phyloP scores from a whole-genome alignment of 2,797 vertebrate species.

The Tolypeutes matacus region DNA sequence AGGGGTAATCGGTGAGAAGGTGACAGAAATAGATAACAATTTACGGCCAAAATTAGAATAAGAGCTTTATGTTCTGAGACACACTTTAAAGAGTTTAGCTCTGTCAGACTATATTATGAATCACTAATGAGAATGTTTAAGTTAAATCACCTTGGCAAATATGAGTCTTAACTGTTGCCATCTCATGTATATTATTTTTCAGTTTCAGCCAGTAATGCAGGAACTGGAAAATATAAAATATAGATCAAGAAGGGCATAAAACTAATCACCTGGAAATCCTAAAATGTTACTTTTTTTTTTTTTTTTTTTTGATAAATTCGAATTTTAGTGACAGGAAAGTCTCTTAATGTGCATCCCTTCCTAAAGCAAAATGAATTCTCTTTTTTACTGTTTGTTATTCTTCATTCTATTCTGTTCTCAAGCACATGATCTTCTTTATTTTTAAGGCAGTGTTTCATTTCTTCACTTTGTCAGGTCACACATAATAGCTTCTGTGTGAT shows the following conservation, averaged over 20 bases:
- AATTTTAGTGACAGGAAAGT: slow-evolving; percentile 67
- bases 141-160: slow-evolving; percentile 68
- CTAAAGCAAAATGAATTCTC: slow-evolving; percentile 19
- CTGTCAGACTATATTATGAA: slow-evolving; percentile 48
- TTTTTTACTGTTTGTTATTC: slow-evolving; percentile 47
- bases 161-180: slow-evolving; percentile 34
- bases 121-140: slow-evolving; percentile 66
- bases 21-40: slow-evolving; percentile 73
- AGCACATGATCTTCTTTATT: slow-evolving; percentile 17
- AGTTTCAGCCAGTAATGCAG: slow-evolving; percentile 26
- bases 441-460: background rate
- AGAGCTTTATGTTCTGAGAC: slow-evolving; percentile 57
- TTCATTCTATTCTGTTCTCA: slow-evolving; percentile 28
- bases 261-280: slow-evolving; percentile 3
- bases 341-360: background rate
- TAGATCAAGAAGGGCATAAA: slow-evolving; percentile 59
- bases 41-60: slow-evolving; percentile 85
- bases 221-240: slow-evolving; percentile 63
- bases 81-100: slow-evolving; percentile 62
- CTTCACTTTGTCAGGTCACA: slow-evolving; percentile 49
- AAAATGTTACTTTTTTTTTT: background rate
- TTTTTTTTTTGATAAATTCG: slow-evolving; percentile 22
- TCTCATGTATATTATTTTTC: slow-evolving; percentile 42
- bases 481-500: slow-evolving; percentile 13
- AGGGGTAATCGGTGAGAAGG: slow-evolving; percentile 82